Evolutionary conservation across 2,888 invertebrate species (phyloP).

Genomic region (Spilosoma lubricipeda): DNA sequence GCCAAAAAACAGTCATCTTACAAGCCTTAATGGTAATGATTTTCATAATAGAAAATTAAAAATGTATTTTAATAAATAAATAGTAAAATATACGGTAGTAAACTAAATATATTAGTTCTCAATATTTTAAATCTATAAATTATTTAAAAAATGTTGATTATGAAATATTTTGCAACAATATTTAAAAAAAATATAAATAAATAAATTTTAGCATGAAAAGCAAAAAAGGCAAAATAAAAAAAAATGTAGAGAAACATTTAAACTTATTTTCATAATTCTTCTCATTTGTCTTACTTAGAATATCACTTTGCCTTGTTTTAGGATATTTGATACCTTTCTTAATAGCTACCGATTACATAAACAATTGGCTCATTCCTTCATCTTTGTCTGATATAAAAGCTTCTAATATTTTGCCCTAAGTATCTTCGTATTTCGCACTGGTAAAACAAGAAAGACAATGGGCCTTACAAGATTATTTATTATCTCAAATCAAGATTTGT

Average conservation of each 20-base stretch:
- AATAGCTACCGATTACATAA: slow-evolving; percentile 7
- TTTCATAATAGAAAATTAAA: too few relatives aligned
- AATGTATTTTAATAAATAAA: too few relatives aligned
- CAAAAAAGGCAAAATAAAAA: too few relatives aligned
- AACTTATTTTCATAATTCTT: not conserved
- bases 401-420: slow-evolving; percentile 11
- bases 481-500: slow-evolving; percentile 15
- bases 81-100: too few relatives aligned
- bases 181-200: too few relatives aligned
- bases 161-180: too few relatives aligned
- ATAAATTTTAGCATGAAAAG: too few relatives aligned
- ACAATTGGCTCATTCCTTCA: not conserved
- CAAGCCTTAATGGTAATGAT: not conserved
- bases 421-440: not conserved
- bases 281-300: not conserved
- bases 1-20: too few relatives aligned
- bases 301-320: not conserved
- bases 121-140: too few relatives aligned
- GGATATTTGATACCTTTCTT: slow-evolving; percentile 5
- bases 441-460: slow-evolving; percentile 7
- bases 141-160: too few relatives aligned
- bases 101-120: too few relatives aligned
- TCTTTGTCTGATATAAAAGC: slow-evolving; percentile 8
- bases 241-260: not conserved
- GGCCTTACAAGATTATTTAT: slow-evolving; percentile 12